Percentiles rank a stretch among this genome's conserved stretches.
phyloP scores from a whole-genome alignment of 2,888 invertebrate genomes.

The Megaustenia siamemsis region DNA sequence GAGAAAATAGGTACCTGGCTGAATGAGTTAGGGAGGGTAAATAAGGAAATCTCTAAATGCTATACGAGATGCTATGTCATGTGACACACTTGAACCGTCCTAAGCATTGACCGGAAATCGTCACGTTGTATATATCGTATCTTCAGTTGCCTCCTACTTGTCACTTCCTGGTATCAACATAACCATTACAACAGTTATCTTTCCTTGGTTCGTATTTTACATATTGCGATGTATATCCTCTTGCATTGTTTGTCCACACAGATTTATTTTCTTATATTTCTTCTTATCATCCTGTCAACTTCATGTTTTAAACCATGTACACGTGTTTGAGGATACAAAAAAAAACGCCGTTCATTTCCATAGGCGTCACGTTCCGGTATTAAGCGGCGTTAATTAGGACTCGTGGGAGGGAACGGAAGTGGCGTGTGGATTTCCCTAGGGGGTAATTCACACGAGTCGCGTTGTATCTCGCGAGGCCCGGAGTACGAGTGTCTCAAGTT shows the following conservation, averaged over 20 bases:
- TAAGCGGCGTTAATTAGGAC: constrained; percentile 48
- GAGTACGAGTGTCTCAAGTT: constrained; percentile 24
- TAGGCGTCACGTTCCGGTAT: constrained; percentile 33
- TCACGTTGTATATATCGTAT: too few species aligned
- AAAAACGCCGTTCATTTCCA: constrained; percentile 45
- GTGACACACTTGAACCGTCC: too few species aligned
- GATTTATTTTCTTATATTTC: constrained; percentile 14
- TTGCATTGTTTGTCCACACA: not conserved
- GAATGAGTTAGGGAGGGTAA: too few species aligned
- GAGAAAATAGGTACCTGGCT: too few species aligned
- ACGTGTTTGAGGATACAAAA: constrained; percentile 3
- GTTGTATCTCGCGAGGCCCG: constrained; percentile 43
- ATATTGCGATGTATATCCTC: constrained; percentile 16
- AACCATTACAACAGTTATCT: not conserved
- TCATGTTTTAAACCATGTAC: not conserved
- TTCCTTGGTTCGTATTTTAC: not conserved
- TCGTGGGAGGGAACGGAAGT: constrained; percentile 43
- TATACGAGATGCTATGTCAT: too few species aligned
- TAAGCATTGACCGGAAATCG: too few species aligned
- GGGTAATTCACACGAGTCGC: constrained; percentile 55
- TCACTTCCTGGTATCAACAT: too few species aligned
- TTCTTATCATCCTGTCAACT: not conserved
- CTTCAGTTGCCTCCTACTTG: too few species aligned
- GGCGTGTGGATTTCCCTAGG: constrained; percentile 33
- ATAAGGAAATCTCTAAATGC: too few species aligned